Base-by-base conservation (phyloP, 2,888 invertebrate genomes). In the Tenthredo notha region DNA sequence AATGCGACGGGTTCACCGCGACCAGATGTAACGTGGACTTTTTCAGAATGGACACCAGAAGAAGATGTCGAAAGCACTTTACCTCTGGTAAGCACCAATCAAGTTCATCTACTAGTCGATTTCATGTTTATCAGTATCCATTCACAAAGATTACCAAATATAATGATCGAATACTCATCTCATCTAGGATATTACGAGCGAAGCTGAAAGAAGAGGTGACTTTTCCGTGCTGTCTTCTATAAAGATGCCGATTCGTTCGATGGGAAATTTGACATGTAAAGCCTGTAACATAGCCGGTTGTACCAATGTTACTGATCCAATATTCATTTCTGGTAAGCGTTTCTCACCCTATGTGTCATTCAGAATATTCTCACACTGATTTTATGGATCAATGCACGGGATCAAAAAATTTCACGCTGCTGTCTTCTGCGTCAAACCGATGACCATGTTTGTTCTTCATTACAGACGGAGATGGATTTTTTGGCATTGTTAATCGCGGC, bases 391-490 rank as follows among this genome's bases (percentile, higher is more conserved):
- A 33, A 67, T 6, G 29, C 15, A 33, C 67, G 18, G 6, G 10
- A 67, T 33, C 15, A 15, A 5, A 12, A 37, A 21, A 72, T 72
- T 21, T 21, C 43, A 40, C 33, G 3, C 21, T 12, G 43, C 7
- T 21, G 15, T 5, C 4, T 15, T 72, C n/a, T 37, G 2, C 2
- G n/a, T 40, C 43, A n/a, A 40, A 37, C 2, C 72, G n/a, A 72
- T n/a, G 9, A 10, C 25, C 5, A n/a, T 25, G 67, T 67, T 84
- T 12, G 37, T 80, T 21, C 77, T 58, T 84, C 85, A 78, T 92
- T 90, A 21, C 86, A 94, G 95, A 95, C 89, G 93, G 94, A 5
- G 86, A 90, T 61, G 90, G 93, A 65, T 95, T 94, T 15, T 94
- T 94, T 85, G 92, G 91, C 58, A 91, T 94, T n/a, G 93, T 47